Conservation (phyloP, 1,140 invertebrate species). For the Orussus abietinus region DNA sequence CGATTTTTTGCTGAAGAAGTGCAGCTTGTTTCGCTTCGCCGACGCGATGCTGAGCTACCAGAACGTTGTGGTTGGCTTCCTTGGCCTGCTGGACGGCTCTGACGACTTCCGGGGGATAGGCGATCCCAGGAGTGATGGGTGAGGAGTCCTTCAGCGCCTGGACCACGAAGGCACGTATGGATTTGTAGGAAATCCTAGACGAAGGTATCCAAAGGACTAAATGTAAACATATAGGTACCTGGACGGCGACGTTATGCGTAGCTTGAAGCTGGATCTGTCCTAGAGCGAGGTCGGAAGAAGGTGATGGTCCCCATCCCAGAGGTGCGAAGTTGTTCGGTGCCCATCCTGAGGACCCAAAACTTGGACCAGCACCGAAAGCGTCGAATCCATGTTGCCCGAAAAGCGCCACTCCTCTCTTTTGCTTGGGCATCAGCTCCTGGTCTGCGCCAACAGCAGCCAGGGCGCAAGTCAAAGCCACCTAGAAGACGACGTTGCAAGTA, state of each 20-base stretch:
- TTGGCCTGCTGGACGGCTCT: conserved; percentile 46
- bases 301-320: conserved; percentile 28
- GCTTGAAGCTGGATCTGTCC: conserved; percentile 44
- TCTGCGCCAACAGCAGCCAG: conserved; percentile 22
- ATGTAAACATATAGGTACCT: conserved; percentile 31
- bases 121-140: conserved; percentile 41
- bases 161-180: too few species aligned
- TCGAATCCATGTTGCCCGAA: conserved; percentile 37
- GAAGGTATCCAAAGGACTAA: too few species aligned
- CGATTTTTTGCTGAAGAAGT: conserved; percentile 45
- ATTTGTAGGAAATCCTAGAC: conserved; percentile 2
- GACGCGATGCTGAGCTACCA: conserved; percentile 43
- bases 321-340: conserved; percentile 22
- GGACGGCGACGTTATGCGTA: conserved; percentile 44
- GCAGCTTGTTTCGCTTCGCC: conserved; percentile 44
- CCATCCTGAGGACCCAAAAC: conserved; percentile 29
- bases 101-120: conserved; percentile 43
- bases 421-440: conserved; percentile 26
- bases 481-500: background rate
- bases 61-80: conserved; percentile 47
- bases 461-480: conserved; percentile 26
- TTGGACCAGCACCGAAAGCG: conserved; percentile 31
- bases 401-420: conserved; percentile 39
- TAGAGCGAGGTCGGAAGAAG: conserved; percentile 34
- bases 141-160: conserved; percentile 37